Evolutionary conservation across 2,888 invertebrate species (phyloP), one percentile per base, ranked within the genome.

Genomic region (Drosophila neotestacea): DNA sequence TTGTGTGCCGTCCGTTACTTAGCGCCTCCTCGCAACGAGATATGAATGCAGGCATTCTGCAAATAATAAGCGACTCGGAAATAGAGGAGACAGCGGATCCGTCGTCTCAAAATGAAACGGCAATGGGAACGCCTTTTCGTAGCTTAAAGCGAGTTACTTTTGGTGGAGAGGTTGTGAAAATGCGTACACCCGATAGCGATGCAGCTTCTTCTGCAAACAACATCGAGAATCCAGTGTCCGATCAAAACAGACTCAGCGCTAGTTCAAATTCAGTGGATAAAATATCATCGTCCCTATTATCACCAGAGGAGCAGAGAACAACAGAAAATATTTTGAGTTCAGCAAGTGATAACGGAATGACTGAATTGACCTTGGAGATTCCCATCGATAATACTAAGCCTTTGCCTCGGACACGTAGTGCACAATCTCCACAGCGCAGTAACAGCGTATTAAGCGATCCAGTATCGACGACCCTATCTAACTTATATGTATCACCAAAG

Each of bases 141-240:
- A 94, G 95, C 0, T 94, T 95, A 0, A 94, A 96, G 90, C 94
- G 96, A 85, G 97, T 97, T 7, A 95, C 96, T 52, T 97, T 97
- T 81, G 97, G 97, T 4, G 97, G 97, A n/a, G 97, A 97, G 92
- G 94, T 96, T 73, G 95, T 97, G 4, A 97, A 97, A 93, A 94
- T 97, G 92, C 93, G 97, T 72, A 97, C 97, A 11, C 97, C 97
- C 0, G 97, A 97, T 79, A 96, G 96, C 91, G 97, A 97, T 88
- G 95, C 95, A 32, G 93, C 94, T 51, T 84, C 86, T 2, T 93
- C 94, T 10, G 81, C 74, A 3, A 78, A 66, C 39, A 75, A 79
- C 22, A 55, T 11, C 7, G 69, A 68, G 10, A 77, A 38, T 11
- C n/a, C 7, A 9, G 39, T 42, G 28, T 44, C 30, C 7, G 54